phyloP scores from a whole-genome alignment of 2,888 invertebrate species.

The Mimachlamys varia region DNA sequence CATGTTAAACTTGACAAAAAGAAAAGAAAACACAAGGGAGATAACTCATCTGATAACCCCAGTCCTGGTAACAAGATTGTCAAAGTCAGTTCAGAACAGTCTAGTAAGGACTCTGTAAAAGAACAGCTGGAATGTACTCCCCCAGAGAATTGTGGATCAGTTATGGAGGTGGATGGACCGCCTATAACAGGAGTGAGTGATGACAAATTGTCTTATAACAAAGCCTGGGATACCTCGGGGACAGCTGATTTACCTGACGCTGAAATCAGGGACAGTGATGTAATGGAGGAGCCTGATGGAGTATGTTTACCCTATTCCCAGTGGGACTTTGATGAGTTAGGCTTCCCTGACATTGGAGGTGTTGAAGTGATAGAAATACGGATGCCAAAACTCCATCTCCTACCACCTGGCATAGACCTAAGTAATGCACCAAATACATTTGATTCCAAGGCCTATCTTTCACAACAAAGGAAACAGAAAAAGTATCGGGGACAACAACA shows the following conservation, averaged over 20 bases:
- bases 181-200: not conserved
- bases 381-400: conserved; percentile 45
- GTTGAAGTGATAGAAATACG: conserved; percentile 48
- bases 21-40: conserved; percentile 48
- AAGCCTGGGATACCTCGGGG: not conserved
- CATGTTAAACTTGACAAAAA: conserved; percentile 57
- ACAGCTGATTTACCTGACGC: not conserved
- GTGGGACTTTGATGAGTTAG: conserved; percentile 63
- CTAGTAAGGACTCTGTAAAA: not conserved
- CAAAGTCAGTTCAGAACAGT: not conserved
- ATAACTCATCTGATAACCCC: not conserved
- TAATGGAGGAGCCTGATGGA: not conserved
- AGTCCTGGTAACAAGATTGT: not conserved
- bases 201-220: not conserved
- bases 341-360: conserved; percentile 68
- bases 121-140: not conserved
- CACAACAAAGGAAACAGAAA: conserved; percentile 50
- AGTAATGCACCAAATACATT: conserved; percentile 53
- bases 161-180: not conserved
- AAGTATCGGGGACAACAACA: not conserved
- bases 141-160: not conserved
- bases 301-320: conserved; percentile 36
- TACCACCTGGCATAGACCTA: conserved; percentile 58
- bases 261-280: not conserved
- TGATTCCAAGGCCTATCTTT: conserved; percentile 59